These are phyloP conservation scores for Eristalinus sepulchralis DNA, from an alignment of 2,888 invertebrate species.

Conservation along the genomic window DNA sequence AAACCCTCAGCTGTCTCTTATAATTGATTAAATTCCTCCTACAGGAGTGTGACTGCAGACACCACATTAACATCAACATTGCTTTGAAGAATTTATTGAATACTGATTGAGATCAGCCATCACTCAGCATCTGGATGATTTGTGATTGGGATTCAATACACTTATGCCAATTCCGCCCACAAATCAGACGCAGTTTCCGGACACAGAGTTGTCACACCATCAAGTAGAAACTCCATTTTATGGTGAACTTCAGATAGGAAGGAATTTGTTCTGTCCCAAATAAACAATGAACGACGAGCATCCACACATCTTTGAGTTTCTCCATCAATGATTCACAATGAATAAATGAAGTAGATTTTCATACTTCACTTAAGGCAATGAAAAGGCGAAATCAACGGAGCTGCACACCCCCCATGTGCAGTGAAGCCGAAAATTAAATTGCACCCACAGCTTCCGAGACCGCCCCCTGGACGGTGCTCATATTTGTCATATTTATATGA, in stretches of 20 bases:
- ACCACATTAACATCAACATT: no score
- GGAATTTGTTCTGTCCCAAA: not conserved
- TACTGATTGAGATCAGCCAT: no score
- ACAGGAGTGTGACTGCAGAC: no score
- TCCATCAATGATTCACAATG: not conserved
- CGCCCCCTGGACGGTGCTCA: not conserved
- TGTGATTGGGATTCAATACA: not conserved
- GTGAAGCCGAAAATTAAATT: not conserved
- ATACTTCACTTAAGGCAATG: not conserved
- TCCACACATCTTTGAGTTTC: not conserved
- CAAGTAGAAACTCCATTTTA: not conserved
- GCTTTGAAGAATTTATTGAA: no score
- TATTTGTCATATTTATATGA: constrained; percentile 6
- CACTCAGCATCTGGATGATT: no score
- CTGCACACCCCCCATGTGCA: not conserved
- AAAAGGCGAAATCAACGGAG: not conserved
- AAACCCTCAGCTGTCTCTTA: no score
- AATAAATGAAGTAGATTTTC: not conserved
- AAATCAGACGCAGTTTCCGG: not conserved
- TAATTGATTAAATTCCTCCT: no score
- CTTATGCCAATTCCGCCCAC: not conserved
- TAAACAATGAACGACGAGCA: not conserved
- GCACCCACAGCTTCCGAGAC: constrained; percentile 2
- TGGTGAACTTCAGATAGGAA: not conserved
- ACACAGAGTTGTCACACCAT: not conserved